Base-by-base conservation (phyloP, 2,888 invertebrate species). In the Caenorhabditis sulstoni region DNA sequence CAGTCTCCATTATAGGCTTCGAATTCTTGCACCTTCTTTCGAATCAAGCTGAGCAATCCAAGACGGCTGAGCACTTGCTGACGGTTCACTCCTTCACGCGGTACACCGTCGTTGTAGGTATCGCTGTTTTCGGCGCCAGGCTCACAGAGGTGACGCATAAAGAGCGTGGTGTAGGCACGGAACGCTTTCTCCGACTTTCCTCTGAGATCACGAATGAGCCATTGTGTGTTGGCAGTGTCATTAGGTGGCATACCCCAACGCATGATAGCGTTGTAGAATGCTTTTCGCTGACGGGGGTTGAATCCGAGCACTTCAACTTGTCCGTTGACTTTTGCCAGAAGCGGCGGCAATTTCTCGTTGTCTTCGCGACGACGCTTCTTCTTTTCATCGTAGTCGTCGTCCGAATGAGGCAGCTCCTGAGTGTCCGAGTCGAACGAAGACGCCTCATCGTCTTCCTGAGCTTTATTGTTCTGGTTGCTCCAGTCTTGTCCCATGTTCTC, bases 181-280 rank as follows among this genome's bases (percentile, higher is more conserved):
- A 92, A 99, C 90, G 97, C 97, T 81, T 97, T 94, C 91, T 99
- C 99, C 0, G 97, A 95, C 91, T 99, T 99, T 22, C 97, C 97
- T 85, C 97, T 93, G 59, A 99, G 93, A 92, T 99, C 99, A 70
- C 99, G 93, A 14, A 98, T 98, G 90, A 99, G 92, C 99, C 99
- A 99, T 90, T 98, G 98, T 97, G 97, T 97, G 91, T 97, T 97
- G 92, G 97, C 97, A 0, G 97, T 97, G 91, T 99, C 98, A 91
- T 97, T 97, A 0, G 99, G 99, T 5, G 99, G 99, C 97, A 99
- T 99, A 79, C 97, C 97, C 90, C 97, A 99, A 41, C 99, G 94
- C 98, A 99, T 98, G 85, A 99, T 97, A 0, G 98, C 98, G 91
- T 99, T 99, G 83, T 98, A 93, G 94, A 99, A 99, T 23, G 99